Base-by-base conservation (phyloP, 2,797 vertebrate genomes). In the Scarus forsteni region DNA sequence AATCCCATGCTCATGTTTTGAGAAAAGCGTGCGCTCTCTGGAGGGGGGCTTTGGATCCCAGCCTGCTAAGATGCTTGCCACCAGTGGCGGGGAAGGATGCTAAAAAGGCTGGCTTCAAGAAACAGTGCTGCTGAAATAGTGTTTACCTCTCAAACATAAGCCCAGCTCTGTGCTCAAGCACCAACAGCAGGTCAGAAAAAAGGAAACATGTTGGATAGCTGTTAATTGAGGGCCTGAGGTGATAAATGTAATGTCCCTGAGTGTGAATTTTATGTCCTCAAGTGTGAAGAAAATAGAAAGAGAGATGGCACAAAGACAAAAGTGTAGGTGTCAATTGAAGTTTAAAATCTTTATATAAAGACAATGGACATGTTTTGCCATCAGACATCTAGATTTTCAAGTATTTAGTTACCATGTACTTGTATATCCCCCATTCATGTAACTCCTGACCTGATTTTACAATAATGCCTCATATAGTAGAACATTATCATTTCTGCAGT, bases 41-140 rank as follows among this genome's bases (percentile, higher is more conserved):
- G 84, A 84, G 80, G 83, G 38, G 79, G 84, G 83, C 57, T 86
- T 88, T 88, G 84, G 83, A 87, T 77, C 72, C 80, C 76, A 78
- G 88, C 86, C 88, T 67, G 81, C 72, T 65, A 76, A 88, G 81
- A 91, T 66, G 69, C 72, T 58, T 83, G 81, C 90, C 90, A 85
- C 86, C 81, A 66, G 61, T 80, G 79, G 80, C 58, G 87, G 77
- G 18, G 80, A 85, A 70, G 40, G 84, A 86, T 80, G 86, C 87
- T 78, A 63, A 71, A 84, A 87, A 79, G 73, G 53, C 84, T 85
- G 76, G 85, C 65, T 50, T 64, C 72, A 71, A 73, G 57, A 75
- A 77, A 85, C 76, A 77, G 60, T 72, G 68, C 73, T 77, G 80
- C 63, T 76, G 71, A 81, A 83, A 88, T 78, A 69, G 76, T 84